phyloP scores from a whole-genome alignment of 2,113 vertebrate species.

The Indri indri region DNA sequence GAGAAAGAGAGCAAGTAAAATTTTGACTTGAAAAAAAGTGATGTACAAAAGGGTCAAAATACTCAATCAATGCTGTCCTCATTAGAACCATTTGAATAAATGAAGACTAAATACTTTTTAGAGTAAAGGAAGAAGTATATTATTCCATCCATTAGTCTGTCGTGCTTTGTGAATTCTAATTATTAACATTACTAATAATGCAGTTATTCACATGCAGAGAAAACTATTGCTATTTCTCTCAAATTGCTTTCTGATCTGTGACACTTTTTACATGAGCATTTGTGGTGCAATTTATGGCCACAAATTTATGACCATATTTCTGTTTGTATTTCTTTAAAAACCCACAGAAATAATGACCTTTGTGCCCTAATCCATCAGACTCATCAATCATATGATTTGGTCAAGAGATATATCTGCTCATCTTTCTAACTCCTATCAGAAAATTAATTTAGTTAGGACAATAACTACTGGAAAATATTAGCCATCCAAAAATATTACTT shows the following conservation, averaged over 20 bases:
- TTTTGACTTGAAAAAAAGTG: conserved; percentile 36
- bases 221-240: not conserved
- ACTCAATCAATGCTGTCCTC: conserved; percentile 31
- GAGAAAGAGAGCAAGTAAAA: conserved; percentile 58
- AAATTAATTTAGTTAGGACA: not conserved
- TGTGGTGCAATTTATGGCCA: not conserved
- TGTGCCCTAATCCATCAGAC: not conserved
- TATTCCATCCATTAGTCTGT: not conserved
- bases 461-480: not conserved
- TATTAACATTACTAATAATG: not conserved
- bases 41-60: conserved; percentile 68
- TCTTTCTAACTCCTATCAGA: not conserved
- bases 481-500: not conserved
- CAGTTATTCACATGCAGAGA: not conserved
- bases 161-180: conserved; percentile 19
- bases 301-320: not conserved
- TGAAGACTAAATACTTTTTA: conserved; percentile 47
- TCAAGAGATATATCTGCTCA: not conserved
- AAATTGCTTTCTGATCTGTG: not conserved
- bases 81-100: conserved; percentile 58
- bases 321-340: not conserved
- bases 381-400: not conserved
- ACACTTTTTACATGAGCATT: not conserved
- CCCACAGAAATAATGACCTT: not conserved
- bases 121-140: not conserved